Conservation (phyloP, 1,140 invertebrate species). For the Pachyrhynchus sulphureomaculatus region DNA sequence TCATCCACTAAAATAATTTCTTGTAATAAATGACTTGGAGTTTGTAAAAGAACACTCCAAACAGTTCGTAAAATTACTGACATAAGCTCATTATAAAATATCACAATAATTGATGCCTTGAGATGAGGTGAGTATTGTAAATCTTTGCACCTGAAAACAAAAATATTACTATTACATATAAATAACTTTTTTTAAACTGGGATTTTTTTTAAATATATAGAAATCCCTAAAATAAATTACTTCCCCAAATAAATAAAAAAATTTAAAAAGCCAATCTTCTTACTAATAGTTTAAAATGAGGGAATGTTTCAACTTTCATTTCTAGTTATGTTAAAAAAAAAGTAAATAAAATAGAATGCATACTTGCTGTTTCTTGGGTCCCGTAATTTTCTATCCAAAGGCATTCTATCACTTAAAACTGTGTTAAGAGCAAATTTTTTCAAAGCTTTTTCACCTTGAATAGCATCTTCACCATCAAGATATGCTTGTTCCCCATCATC, state of each 20-base stretch:
- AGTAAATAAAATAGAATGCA: neutral
- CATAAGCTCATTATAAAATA: slow-evolving; percentile 89
- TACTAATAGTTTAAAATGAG: too few species aligned
- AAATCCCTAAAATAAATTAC: too few species aligned
- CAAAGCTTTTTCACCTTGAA: slow-evolving; percentile 64
- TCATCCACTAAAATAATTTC: slow-evolving; percentile 91
- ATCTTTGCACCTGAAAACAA: slow-evolving; percentile 56
- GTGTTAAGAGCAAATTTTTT: slow-evolving; percentile 82
- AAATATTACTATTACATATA: slow-evolving; percentile 5
- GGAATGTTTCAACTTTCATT: too few species aligned
- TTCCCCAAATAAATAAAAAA: too few species aligned
- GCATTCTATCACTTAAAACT: slow-evolving; percentile 77
- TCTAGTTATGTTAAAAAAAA: neutral
- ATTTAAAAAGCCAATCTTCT: too few species aligned
- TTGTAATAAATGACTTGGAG: slow-evolving; percentile 65
- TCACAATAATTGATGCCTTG: slow-evolving; percentile 74
- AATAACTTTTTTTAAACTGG: neutral
- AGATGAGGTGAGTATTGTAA: slow-evolving; percentile 58
- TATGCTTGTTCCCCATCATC: slow-evolving; percentile 64
- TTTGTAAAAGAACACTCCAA: slow-evolving; percentile 83
- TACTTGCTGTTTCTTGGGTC: slow-evolving; percentile 46
- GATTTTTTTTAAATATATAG: too few species aligned
- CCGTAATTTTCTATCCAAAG: slow-evolving; percentile 65
- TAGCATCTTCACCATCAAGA: slow-evolving; percentile 58
- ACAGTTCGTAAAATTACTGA: slow-evolving; percentile 82